Evolutionary conservation across 2,797 vertebrate genomes (phyloP).

Genomic region (Coregonus ussuriensis): DNA sequence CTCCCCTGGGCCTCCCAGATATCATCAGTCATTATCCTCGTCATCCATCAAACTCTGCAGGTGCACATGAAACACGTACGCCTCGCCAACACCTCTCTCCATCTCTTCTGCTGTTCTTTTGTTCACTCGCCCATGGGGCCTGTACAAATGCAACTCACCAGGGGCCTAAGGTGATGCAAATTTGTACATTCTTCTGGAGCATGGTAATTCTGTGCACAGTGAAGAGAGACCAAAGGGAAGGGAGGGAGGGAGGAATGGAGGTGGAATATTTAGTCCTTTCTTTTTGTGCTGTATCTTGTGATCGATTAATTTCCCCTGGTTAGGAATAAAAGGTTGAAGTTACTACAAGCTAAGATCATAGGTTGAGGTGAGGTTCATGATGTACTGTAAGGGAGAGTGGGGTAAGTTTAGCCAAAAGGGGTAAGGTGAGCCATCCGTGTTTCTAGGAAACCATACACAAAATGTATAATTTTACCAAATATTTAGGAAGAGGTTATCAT

Average conservation of each 20-base stretch:
- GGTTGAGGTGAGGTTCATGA: neutral
- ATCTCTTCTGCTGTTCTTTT: constrained; percentile 50
- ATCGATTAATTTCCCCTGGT: neutral
- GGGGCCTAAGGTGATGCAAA: constrained; percentile 55
- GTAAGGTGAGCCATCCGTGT: too few relatives aligned
- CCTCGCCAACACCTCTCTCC: constrained; percentile 22
- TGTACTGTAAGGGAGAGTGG: neutral
- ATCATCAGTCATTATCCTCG: constrained; percentile 76
- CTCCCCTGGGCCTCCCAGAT: constrained; percentile 68
- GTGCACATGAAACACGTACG: constrained; percentile 59
- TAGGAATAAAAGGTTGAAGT: neutral
- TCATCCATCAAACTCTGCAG: constrained; percentile 74
- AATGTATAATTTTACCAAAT: too few relatives aligned
- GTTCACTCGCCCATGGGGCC: constrained; percentile 37
- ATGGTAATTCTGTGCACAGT: constrained; percentile 40
- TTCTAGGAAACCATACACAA: too few relatives aligned
- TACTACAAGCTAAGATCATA: neutral
- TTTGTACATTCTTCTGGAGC: constrained; percentile 43
- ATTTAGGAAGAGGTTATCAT: too few relatives aligned
- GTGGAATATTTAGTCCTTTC: constrained; percentile 22
- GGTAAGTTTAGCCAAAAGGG: too few relatives aligned
- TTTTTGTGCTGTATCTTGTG: constrained; percentile 6
- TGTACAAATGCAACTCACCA: constrained; percentile 47
- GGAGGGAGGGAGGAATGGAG: constrained; percentile 29
- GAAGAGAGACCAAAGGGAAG: neutral